Conservation (phyloP, 2,797 vertebrate genomes). For the Morelia viridis region DNA sequence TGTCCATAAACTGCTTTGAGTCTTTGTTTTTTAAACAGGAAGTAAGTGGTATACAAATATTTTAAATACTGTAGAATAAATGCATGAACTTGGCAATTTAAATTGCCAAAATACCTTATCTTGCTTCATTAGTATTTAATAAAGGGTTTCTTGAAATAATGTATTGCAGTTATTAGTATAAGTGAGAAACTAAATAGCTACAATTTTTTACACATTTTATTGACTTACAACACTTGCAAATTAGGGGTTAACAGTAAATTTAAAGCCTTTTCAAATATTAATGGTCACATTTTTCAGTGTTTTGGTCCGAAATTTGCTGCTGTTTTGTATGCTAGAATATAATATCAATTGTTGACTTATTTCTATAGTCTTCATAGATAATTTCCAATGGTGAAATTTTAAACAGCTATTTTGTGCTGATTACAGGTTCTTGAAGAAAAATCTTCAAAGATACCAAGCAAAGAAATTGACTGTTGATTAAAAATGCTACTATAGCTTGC, state of each 20-base stretch:
- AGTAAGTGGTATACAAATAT: not conserved
- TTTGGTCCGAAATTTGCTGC: not conserved
- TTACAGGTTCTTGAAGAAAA: slow-evolving; percentile 14
- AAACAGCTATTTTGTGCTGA: not conserved
- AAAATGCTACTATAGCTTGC: slow-evolving; percentile 56
- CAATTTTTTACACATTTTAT: not conserved
- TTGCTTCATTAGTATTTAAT: slow-evolving; percentile 11
- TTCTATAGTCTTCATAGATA: slow-evolving; percentile 35
- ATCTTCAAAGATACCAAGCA: slow-evolving; percentile 56
- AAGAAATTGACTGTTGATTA: slow-evolving; percentile 56
- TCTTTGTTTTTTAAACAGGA: not conserved
- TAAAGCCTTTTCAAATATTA: not conserved
- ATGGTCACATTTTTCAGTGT: not conserved
- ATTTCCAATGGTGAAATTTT: slow-evolving; percentile 8
- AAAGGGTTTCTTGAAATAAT: not conserved
- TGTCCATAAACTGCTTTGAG: not conserved
- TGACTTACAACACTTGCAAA: not conserved
- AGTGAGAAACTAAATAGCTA: not conserved
- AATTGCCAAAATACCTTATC: not conserved
- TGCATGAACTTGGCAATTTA: not conserved
- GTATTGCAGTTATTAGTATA: not conserved
- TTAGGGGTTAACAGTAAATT: not conserved
- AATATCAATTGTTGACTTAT: slow-evolving; percentile 5
- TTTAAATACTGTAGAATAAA: not conserved
- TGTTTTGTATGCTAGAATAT: not conserved